phyloP scores from a whole-genome alignment of 2,888 invertebrate species.

The Caenorhabditis virilis region DNA sequence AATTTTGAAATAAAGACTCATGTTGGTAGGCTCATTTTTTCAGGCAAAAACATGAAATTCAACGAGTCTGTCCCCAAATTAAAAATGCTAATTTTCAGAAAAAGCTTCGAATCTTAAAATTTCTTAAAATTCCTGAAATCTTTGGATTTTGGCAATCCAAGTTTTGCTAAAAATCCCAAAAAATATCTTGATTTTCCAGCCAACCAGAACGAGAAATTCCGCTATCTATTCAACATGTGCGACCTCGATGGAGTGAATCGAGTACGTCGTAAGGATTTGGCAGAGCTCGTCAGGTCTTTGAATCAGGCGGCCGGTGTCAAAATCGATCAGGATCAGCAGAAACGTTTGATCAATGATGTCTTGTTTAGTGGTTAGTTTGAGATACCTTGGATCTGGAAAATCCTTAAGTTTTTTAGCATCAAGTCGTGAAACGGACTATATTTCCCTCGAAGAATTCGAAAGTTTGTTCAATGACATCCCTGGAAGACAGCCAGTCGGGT shows the following conservation, averaged over 20 bases:
- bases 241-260: conserved; percentile 91
- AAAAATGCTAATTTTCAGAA: too few species aligned
- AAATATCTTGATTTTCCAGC: too few species aligned
- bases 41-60: too few species aligned
- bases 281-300: conserved; percentile 79
- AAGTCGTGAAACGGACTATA: conserved; percentile 12
- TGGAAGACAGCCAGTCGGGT: conserved; percentile 60
- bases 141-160: too few species aligned
- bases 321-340: conserved; percentile 51
- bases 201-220: conserved; percentile 71
- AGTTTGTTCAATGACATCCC: conserved; percentile 59
- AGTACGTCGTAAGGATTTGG: conserved; percentile 89
- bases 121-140: too few species aligned
- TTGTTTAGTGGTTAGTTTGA: conserved; percentile 32
- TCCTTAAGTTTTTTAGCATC: background rate
- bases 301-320: conserved; percentile 64
- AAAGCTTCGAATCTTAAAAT: too few species aligned
- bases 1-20: too few species aligned
- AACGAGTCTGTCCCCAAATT: too few species aligned
- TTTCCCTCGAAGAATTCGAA: conserved; percentile 65
- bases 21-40: too few species aligned
- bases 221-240: conserved; percentile 96
- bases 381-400: background rate
- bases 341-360: conserved; percentile 44
- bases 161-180: too few species aligned